phyloP scores from a whole-genome alignment of 2,113 vertebrate species.

The Corythaeola cristata region DNA sequence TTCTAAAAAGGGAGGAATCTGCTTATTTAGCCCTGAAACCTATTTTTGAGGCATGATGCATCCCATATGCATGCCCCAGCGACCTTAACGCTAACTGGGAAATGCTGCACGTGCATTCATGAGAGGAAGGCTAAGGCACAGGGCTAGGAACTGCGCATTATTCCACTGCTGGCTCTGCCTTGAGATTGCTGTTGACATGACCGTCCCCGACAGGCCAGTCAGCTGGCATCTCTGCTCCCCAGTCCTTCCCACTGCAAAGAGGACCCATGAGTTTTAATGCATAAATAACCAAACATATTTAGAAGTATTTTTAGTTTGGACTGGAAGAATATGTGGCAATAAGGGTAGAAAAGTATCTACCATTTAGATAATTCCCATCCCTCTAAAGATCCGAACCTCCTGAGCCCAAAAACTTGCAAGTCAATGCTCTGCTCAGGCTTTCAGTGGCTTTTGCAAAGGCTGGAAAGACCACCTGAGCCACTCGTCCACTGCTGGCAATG shows the following conservation, averaged over 20 bases:
- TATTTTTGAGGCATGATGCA: slow-evolving; percentile 37
- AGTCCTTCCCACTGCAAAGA: neutral
- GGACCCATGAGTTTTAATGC: neutral
- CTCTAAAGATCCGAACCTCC: neutral
- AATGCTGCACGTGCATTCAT: neutral
- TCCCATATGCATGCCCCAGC: neutral
- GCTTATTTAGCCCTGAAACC: slow-evolving; percentile 32
- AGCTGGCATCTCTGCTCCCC: neutral
- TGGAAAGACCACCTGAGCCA: neutral
- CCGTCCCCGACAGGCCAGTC: neutral
- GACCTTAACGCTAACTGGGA: neutral
- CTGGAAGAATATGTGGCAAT: neutral
- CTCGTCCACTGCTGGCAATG: neutral
- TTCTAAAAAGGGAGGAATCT: slow-evolving; percentile 17
- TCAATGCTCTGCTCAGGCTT: neutral
- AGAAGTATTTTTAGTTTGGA: neutral
- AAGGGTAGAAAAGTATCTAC: neutral
- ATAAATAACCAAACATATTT: neutral
- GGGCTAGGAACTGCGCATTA: slow-evolving; percentile 11
- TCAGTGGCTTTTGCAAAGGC: neutral
- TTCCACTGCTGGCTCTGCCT: slow-evolving; percentile 4
- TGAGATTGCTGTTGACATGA: neutral
- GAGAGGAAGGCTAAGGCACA: neutral
- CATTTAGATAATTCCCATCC: neutral
- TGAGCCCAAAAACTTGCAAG: neutral